phyloP scores from a whole-genome alignment of 2,888 invertebrate species.

The Melanchra persicariae region DNA sequence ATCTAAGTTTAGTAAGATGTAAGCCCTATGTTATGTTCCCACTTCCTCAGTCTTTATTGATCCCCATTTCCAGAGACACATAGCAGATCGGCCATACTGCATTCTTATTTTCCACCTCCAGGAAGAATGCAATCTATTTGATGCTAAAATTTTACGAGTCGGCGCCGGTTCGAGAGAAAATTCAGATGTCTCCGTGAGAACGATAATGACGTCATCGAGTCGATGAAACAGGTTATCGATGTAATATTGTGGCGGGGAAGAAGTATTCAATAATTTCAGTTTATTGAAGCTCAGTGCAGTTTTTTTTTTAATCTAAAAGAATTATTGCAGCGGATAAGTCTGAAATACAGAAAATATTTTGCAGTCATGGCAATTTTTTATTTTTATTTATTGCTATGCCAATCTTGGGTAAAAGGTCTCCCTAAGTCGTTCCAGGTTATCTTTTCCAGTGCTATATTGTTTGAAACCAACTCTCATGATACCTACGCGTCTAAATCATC shows the following conservation, averaged over 20 bases:
- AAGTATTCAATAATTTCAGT: not conserved
- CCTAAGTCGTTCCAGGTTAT: too few species aligned
- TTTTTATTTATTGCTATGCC: too few species aligned
- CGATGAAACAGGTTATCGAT: conserved; percentile 24
- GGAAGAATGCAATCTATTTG: conserved; percentile 44
- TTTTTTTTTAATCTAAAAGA: not conserved
- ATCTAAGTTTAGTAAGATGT: too few species aligned
- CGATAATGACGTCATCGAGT: conserved; percentile 57
- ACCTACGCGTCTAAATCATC: not conserved
- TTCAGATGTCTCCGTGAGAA: conserved; percentile 48
- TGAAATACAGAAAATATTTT: too few species aligned
- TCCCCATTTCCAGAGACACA: not conserved
- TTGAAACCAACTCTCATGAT: too few species aligned
- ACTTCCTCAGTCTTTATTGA: not conserved
- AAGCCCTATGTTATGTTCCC: not conserved
- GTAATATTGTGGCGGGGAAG: not conserved
- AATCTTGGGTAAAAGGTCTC: too few species aligned
- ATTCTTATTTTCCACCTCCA: conserved; percentile 26
- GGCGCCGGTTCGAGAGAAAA: conserved; percentile 28
- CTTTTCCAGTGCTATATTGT: too few species aligned
- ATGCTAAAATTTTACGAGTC: conserved; percentile 54
- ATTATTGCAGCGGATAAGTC: not conserved
- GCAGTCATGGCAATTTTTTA: too few species aligned
- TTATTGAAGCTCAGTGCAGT: too few species aligned
- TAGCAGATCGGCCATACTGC: not conserved